phyloP scores from a whole-genome alignment of 2,797 vertebrate genomes.

The Petrocephalus sullivani region DNA sequence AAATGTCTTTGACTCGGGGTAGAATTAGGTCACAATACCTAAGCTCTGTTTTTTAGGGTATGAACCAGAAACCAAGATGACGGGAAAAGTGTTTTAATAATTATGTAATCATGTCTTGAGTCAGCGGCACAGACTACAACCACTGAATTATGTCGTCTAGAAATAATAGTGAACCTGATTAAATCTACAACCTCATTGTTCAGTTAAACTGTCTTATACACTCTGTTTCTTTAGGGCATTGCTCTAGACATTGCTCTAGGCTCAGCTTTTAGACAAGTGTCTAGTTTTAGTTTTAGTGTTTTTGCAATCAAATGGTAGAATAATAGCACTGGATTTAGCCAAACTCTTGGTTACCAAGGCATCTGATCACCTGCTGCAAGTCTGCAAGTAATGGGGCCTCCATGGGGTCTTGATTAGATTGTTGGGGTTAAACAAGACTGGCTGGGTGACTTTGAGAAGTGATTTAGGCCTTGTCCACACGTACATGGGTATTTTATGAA shows the following conservation, averaged over 20 bases:
- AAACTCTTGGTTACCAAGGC: not conserved
- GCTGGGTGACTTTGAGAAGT: not conserved
- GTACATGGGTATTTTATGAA: too few relatives aligned
- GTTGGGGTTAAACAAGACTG: not conserved
- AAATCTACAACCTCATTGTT: not conserved
- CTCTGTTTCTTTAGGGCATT: not conserved
- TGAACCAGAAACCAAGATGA: not conserved
- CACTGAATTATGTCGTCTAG: not conserved
- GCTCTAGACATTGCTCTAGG: not conserved
- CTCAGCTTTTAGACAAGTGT: not conserved
- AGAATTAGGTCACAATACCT: not conserved
- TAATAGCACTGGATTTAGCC: not conserved
- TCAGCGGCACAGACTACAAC: not conserved
- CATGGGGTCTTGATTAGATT: not conserved
- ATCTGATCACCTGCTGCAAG: not conserved
- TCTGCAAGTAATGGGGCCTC: not conserved
- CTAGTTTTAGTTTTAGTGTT: not conserved
- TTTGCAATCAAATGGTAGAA: not conserved
- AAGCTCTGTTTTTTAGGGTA: not conserved
- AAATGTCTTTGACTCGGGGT: not conserved
- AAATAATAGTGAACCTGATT: not conserved
- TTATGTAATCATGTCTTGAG: not conserved
- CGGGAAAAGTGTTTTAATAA: not conserved
- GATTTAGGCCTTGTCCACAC: too few relatives aligned
- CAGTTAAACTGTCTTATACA: not conserved